A percentile compares a stretch with the other conserved stretches of the same genome.
Conservation (phyloP, 2,888 invertebrate genomes). For the Gibbula magus region DNA sequence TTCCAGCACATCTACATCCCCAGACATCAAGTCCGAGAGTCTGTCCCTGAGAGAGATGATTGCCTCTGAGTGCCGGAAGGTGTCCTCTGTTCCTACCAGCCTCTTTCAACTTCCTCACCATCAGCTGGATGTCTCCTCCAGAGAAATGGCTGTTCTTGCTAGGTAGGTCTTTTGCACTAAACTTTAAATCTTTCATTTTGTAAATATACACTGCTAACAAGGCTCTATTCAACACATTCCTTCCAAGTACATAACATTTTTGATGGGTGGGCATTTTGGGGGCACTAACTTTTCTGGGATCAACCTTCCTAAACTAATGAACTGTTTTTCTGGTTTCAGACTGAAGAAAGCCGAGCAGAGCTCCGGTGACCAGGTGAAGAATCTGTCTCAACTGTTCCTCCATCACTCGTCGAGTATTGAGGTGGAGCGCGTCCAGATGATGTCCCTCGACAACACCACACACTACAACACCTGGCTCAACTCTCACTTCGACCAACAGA, state of each 20-base stretch:
- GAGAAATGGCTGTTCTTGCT: neutral
- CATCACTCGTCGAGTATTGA: constrained; percentile 55
- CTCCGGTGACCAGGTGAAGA: constrained; percentile 42
- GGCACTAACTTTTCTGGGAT: neutral
- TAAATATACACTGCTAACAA: too few species aligned
- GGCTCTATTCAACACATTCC: too few species aligned
- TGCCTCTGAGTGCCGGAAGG: neutral
- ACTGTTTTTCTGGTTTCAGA: neutral
- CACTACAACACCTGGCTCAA: constrained; percentile 50
- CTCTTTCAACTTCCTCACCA: neutral
- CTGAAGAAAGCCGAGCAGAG: constrained; percentile 23
- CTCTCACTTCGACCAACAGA: constrained; percentile 49
- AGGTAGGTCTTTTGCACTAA: too few species aligned
- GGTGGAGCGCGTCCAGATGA: constrained; percentile 50
- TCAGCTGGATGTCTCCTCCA: neutral
- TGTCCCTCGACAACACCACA: constrained; percentile 39
- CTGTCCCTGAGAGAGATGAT: neutral
- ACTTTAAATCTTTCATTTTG: too few species aligned
- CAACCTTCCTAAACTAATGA: neutral
- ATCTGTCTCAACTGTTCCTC: constrained; percentile 50
- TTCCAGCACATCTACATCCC: too few species aligned
- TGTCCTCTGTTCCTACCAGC: neutral
- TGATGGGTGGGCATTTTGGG: too few species aligned
- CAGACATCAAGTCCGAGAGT: too few species aligned
- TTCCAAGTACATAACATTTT: neutral